These are phyloP conservation scores for Pteria penguin DNA, from an alignment of 2,888 invertebrate genomes.

Conservation along the genomic window DNA sequence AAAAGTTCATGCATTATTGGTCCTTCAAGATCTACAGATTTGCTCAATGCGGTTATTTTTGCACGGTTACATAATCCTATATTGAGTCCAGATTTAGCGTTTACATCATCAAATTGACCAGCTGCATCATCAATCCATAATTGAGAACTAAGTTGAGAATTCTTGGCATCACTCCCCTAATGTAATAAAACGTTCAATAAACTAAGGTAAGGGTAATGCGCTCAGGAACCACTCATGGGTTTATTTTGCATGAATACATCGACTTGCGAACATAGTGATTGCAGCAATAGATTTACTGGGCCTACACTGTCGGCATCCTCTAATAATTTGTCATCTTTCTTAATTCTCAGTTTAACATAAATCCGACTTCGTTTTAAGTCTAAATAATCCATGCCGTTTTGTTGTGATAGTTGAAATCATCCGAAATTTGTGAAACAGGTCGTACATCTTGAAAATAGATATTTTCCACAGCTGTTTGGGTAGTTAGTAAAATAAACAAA, in stretches of 20 bases:
- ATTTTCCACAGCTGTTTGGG: constrained; percentile 39
- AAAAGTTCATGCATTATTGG: constrained; percentile 23
- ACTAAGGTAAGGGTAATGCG: constrained; percentile 12
- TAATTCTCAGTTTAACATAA: constrained; percentile 29
- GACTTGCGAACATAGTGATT: constrained; percentile 4
- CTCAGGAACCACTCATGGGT: neutral
- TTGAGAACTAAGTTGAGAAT: constrained; percentile 5
- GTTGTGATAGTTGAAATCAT: constrained; percentile 30
- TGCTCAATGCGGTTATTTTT: constrained; percentile 13
- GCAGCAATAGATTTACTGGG: constrained; percentile 23
- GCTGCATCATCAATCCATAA: constrained; percentile 3
- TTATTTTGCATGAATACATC: constrained; percentile 19
- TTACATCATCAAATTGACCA: constrained; percentile 13
- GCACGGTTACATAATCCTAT: constrained; percentile 31
- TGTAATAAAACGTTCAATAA: constrained; percentile 6
- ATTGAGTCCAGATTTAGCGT: constrained; percentile 22
- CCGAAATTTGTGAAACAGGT: constrained; percentile 37
- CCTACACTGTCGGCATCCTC: neutral
- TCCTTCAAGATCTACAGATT: constrained; percentile 41
- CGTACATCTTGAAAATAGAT: constrained; percentile 43
- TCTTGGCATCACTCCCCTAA: constrained; percentile 7
- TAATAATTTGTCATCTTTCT: constrained; percentile 23
- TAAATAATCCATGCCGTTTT: constrained; percentile 45
- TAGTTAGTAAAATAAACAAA: constrained; percentile 39
- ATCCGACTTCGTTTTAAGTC: constrained; percentile 38